Evolutionary conservation across 2,797 vertebrate species (phyloP).

Genomic region (Capromys pilorides): DNA sequence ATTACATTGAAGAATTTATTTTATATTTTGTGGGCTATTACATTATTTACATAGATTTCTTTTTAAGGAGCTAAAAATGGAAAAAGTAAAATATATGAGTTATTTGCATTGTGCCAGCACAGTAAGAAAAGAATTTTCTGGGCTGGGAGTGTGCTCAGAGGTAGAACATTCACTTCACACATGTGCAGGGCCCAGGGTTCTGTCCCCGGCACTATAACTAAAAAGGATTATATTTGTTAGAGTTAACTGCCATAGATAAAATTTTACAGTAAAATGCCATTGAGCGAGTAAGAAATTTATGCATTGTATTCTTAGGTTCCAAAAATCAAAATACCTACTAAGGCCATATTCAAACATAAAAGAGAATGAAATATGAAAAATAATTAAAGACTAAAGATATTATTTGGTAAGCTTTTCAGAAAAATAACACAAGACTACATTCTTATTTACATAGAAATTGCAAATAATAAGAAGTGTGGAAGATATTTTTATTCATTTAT

Average conservation of each 20-base stretch:
- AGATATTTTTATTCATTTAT: constrained; percentile 67
- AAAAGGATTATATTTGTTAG: background rate
- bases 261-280: background rate
- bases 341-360: constrained; percentile 50
- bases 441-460: constrained; percentile 61
- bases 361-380: constrained; percentile 58
- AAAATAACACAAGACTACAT: constrained; percentile 1
- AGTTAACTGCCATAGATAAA: constrained; percentile 44
- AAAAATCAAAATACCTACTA: constrained; percentile 26
- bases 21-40: background rate
- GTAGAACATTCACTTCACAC: background rate
- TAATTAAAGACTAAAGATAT: constrained; percentile 53
- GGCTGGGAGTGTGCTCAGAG: background rate
- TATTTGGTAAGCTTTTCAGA: constrained; percentile 50
- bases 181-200: background rate
- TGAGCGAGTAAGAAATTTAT: constrained; percentile 22
- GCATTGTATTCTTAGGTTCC: constrained; percentile 43
- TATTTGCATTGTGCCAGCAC: background rate
- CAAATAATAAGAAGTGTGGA: constrained; percentile 48
- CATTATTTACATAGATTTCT: background rate
- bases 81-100: constrained; percentile 40
- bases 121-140: constrained; percentile 14
- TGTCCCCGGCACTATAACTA: background rate
- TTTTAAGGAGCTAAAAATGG: background rate
- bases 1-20: constrained; percentile 24